Evolutionary conservation across 2,797 vertebrate species (phyloP), one percentile per base, ranked within the genome.

Genomic region (Sebastes flavidus): DNA sequence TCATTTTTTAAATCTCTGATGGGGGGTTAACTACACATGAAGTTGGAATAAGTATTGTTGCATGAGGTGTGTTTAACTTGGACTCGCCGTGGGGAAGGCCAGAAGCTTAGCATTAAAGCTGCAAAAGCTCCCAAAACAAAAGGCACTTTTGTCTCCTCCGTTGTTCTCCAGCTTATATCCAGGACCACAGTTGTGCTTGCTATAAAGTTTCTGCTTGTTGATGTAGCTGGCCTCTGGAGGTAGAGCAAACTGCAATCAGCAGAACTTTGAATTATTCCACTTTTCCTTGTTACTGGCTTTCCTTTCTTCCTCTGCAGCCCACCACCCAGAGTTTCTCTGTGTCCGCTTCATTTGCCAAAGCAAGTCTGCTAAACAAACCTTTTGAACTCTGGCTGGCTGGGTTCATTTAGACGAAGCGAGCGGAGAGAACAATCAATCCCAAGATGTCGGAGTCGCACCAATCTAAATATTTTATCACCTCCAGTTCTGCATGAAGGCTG

Each of bases 401-500:
- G 56, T 78, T 88, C 78, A 83, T 87, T 93, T 83, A 54, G 56
- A 77, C 76, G 36, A 34, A 55, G 56, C 62, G 78, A 82, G 68
- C 13, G 38, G 61, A 76, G 78, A 68, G 77, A 86, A 85, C 78
- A 79, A 87, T 86, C 59, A 78, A 80, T 72, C 75, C 72, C 67
- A 36, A 87, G 38, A 91, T 25, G 59, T 27, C 69, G 70, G 78
- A 84, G 72, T 78, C 32, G 11, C 62, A 85, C 84, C 78, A 77
- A 76, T 87, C 65, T 79, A 88, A 94, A 93, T 92, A 92, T 93
- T 93, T 91, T 60, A 83, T 81, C 75, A 77, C 84, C 72, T 81
- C 69, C 63, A 9, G 68, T 54, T 83, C 63, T 71, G 68, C 13
- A 66, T 72, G 78, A 80, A 46, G 69, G 65, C 56, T 80, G 62